phyloP scores from a whole-genome alignment of 2,113 vertebrate species.

The Chloebia gouldiae region DNA sequence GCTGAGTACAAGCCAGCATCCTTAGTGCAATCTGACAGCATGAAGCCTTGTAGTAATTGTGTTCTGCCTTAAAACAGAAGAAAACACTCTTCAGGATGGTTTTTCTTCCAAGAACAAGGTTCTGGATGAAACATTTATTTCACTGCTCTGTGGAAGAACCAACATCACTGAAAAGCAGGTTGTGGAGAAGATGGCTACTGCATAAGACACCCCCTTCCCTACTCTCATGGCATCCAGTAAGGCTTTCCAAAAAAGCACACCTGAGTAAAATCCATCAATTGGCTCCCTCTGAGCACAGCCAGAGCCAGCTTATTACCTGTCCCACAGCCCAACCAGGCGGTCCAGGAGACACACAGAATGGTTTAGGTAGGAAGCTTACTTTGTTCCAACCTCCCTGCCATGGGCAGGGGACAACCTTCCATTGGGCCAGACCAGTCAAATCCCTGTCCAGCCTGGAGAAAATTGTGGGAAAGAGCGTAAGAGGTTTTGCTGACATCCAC shows the following conservation, averaged over 20 bases:
- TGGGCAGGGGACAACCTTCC: not conserved
- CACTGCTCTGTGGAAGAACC: not conserved
- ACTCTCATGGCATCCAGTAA: not conserved
- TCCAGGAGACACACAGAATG: not conserved
- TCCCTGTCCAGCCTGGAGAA: not conserved
- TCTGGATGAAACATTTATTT: not conserved
- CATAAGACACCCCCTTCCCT: not conserved
- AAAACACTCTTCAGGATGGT: not conserved
- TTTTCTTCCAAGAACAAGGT: not conserved
- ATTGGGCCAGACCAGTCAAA: not conserved
- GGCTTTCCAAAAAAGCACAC: not conserved
- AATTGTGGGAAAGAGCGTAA: fast-evolving
- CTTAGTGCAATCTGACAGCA: not conserved
- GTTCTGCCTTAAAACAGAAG: not conserved
- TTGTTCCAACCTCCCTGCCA: not conserved
- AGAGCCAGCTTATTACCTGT: not conserved
- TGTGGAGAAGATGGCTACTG: not conserved
- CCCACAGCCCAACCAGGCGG: not conserved
- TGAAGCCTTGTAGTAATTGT: not conserved
- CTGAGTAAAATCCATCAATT: not conserved
- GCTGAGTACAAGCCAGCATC: not conserved
- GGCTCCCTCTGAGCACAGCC: not conserved
- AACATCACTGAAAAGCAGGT: not conserved
- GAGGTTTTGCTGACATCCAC: not conserved
- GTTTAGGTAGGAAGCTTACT: not conserved